phyloP scores from a whole-genome alignment of 2,888 invertebrate genomes.

The Callyntrura sp. region DNA sequence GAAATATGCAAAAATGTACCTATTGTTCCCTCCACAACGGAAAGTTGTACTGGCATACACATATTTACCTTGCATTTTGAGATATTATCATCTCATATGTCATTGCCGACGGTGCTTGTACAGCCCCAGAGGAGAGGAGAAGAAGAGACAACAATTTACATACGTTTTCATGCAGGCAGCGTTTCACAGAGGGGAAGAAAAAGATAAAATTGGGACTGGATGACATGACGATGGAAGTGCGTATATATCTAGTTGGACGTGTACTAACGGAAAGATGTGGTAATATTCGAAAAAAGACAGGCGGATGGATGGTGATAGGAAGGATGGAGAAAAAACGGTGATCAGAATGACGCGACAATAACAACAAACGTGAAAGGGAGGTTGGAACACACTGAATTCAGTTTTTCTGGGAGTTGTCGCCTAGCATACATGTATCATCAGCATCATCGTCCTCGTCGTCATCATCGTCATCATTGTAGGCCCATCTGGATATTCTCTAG shows the following conservation, averaged over 20 bases:
- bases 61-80: background rate
- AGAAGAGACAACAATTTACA: slow-evolving; percentile 45
- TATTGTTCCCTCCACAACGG: background rate
- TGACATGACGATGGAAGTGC: no score
- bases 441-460: background rate
- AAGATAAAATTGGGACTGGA: slow-evolving; percentile 1
- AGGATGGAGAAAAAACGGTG: no score
- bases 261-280: no score
- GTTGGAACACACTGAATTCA: no score
- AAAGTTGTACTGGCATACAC: background rate
- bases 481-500: slow-evolving; percentile 30
- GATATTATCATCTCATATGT: slow-evolving; percentile 17
- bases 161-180: slow-evolving; percentile 33
- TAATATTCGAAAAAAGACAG: no score
- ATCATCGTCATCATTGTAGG: background rate
- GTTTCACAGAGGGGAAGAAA: slow-evolving; percentile 30
- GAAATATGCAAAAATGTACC: no score
- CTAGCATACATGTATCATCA: no score
- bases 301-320: no score
- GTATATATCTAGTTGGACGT: no score
- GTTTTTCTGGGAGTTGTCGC: no score
- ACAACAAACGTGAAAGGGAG: no score
- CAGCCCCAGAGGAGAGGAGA: slow-evolving; percentile 18
- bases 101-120: slow-evolving; percentile 32
- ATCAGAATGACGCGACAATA: no score